A percentile compares a stretch with the other conserved stretches of the same genome.
phyloP scores from a whole-genome alignment of 2,888 invertebrate genomes.

The Tinea semifulvella region DNA sequence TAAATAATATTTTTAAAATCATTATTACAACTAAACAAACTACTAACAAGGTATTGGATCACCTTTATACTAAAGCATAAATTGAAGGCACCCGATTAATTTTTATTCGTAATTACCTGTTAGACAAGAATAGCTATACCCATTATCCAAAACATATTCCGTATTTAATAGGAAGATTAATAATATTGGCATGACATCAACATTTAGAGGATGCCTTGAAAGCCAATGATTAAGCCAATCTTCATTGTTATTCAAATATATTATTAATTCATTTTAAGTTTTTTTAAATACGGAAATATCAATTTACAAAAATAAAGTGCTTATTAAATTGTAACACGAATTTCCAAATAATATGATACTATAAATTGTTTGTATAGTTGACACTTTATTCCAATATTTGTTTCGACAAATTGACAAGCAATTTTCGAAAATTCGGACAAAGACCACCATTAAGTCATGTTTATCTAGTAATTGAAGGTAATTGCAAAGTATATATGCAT shows the following conservation, averaged over 20 bases:
- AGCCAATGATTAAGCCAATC: too few relatives aligned
- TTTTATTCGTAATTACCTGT: conserved; percentile 40
- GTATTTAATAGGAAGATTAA: background rate
- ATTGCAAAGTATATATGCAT: background rate
- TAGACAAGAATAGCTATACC: conserved; percentile 33
- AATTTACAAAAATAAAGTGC: too few relatives aligned
- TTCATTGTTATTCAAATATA: too few relatives aligned
- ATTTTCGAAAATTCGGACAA: too few relatives aligned
- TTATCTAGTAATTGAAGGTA: background rate
- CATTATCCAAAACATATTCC: background rate
- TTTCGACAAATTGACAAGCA: too few relatives aligned
- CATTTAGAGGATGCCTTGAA: background rate
- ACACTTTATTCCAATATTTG: too few relatives aligned
- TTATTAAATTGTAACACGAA: too few relatives aligned
- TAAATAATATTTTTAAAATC: conserved; percentile 20
- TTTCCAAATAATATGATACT: too few relatives aligned
- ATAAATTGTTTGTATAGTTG: too few relatives aligned
- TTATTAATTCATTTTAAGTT: too few relatives aligned
- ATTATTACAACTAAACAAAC: conserved; percentile 5
- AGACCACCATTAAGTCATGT: too few relatives aligned
- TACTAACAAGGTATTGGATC: conserved; percentile 5
- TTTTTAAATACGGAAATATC: too few relatives aligned
- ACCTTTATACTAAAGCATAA: background rate
- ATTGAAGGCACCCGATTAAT: conserved; percentile 21
- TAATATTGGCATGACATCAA: conserved; percentile 11